Evolutionary conservation across 1,140 invertebrate genomes (phyloP), one percentile per base, ranked within the genome.

Genomic region (Solenopsis fugax): DNA sequence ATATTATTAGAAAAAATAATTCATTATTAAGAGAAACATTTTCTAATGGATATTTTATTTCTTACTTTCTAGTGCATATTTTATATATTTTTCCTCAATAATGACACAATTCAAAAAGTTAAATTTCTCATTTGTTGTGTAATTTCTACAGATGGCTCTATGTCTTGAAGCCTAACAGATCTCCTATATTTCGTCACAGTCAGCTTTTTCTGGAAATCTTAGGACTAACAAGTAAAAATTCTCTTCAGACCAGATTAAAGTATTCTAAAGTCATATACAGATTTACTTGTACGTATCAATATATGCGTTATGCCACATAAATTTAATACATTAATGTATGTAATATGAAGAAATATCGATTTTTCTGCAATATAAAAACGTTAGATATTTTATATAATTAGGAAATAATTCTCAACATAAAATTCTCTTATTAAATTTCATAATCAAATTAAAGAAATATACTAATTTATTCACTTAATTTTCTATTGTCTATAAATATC

Each of bases 161-260:
- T 99, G 4, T 99, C 99, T 96, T 99, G 4, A 99, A 4, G 99
- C 98, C 96, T 99, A 98, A 96, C 99, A 99, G 93, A 99, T 99
- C 96, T 99, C 99, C 99, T 99, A 99, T 91, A 99, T 99, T 96
- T 99, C 99, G 97, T 99, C 99, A 96, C 99, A 99, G 94, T 99
- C 99, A 85, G 98, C 98, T 96, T 99, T 99, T 95, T 99, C 99
- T 97, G 99, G 99, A 96, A 99, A 99, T 96, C 99, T 99, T 88
- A 99, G 96, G 60, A 99, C 99, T 92, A 99, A 96, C 1, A 0
- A 29, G 96, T 99, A 99, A 96, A 99, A 99, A 94, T 99, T 99
- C 93, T 99, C 99, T 84, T 99, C 99, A 18, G 99, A 99, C 99
- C 99, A 99, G n/a, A 99, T 99, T 84, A 99, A 96, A 52, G 99